A percentile compares a stretch with the other conserved stretches of the same genome.
phyloP scores from a whole-genome alignment of 2,797 vertebrate genomes.

The Myotis daubentonii region DNA sequence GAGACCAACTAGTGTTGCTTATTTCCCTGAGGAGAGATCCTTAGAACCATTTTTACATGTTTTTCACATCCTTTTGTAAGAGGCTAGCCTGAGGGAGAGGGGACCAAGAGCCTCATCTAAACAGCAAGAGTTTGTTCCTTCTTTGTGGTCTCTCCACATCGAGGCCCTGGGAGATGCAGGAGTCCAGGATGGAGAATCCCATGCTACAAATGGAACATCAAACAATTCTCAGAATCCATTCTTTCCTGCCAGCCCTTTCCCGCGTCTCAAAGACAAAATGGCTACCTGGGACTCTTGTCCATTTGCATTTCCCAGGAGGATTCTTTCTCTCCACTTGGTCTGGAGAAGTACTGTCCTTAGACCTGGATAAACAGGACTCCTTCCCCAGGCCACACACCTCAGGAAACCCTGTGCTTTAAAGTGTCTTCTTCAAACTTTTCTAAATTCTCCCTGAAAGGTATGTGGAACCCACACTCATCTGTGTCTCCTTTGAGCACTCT shows the following conservation, averaged over 20 bases:
- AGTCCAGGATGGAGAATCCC: background rate
- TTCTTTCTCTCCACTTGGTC: background rate
- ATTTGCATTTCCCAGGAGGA: background rate
- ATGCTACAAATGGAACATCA: background rate
- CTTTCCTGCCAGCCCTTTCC: rapidly evolving
- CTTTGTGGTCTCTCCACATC: background rate
- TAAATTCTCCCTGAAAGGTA: background rate
- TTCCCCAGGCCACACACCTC: background rate
- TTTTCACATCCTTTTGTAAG: background rate
- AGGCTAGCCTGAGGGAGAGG: background rate
- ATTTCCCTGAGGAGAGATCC: background rate
- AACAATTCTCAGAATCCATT: background rate
- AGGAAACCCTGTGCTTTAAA: background rate
- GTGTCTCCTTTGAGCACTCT: background rate
- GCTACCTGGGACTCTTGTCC: background rate
- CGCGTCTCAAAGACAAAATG: rapidly evolving
- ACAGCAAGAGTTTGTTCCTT: background rate
- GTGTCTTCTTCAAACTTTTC: background rate
- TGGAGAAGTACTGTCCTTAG: background rate
- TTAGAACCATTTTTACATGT: background rate
- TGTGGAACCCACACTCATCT: rapidly evolving
- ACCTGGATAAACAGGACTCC: background rate
- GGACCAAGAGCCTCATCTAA: background rate
- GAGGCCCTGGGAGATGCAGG: background rate
- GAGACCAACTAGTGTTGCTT: background rate